phyloP scores from a whole-genome alignment of 2,797 vertebrate genomes.

The Rhabdophis nuchalis region DNA sequence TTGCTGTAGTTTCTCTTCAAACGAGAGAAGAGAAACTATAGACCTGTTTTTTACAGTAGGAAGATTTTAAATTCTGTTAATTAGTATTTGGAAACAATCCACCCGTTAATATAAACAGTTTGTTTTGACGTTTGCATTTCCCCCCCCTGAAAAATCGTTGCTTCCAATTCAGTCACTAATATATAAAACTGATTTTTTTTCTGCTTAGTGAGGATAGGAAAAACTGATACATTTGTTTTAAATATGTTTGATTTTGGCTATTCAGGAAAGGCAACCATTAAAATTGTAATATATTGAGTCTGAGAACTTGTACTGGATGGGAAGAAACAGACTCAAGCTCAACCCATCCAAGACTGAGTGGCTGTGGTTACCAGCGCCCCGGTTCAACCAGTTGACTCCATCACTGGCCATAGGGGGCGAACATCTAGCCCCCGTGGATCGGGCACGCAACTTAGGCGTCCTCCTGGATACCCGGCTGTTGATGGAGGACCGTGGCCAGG shows the following conservation, averaged over 20 bases:
- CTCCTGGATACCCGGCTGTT: too few species aligned
- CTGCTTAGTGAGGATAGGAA: background rate
- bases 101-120: background rate
- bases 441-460: too few species aligned
- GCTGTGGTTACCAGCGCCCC: too few species aligned
- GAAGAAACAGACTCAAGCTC: too few species aligned
- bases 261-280: background rate
- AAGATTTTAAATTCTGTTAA: background rate
- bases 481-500: too few species aligned
- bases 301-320: background rate
- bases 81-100: background rate
- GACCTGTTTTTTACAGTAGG: fast-evolving
- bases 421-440: too few species aligned
- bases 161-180: background rate
- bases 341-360: too few species aligned
- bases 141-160: background rate
- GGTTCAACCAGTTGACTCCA: too few species aligned
- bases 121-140: background rate
- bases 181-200: background rate
- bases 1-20: fast-evolving
- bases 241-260: background rate
- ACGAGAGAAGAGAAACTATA: background rate
- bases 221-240: background rate
- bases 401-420: too few species aligned
- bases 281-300: background rate